Conservation (phyloP, 1,140 invertebrate genomes). For the Drosophila dunni region DNA sequence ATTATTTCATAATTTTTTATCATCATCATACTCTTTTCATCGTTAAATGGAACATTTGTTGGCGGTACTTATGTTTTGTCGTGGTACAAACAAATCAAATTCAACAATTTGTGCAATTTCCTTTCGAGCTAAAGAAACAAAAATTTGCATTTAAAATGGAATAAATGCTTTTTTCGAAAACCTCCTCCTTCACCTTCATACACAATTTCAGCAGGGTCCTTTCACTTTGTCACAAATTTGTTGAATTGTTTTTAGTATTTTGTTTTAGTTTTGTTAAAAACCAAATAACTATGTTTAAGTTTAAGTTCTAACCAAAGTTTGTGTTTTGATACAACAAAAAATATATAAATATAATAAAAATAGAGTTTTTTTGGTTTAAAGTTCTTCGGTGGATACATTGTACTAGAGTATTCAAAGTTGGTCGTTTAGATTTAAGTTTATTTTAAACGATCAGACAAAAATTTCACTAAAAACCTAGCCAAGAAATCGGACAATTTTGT, state of each 20-base stretch:
- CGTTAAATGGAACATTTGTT: slow-evolving; percentile 75
- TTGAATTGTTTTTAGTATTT: slow-evolving; percentile 30
- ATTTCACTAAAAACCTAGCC: too few relatives aligned
- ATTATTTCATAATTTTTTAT: slow-evolving; percentile 40
- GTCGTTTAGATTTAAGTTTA: not conserved
- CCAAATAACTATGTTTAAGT: slow-evolving; percentile 21
- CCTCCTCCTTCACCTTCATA: slow-evolving; percentile 30
- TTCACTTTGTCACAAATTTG: slow-evolving; percentile 40
- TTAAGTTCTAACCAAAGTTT: slow-evolving; percentile 25
- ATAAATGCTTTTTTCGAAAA: slow-evolving; percentile 75
- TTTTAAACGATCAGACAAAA: not conserved
- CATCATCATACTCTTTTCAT: slow-evolving; percentile 78
- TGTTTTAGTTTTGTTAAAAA: slow-evolving; percentile 20
- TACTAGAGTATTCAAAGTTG: not conserved
- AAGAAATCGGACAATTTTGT: too few relatives aligned
- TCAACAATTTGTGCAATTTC: slow-evolving; percentile 57
- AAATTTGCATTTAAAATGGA: slow-evolving; percentile 76
- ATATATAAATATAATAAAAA: slow-evolving; percentile 31
- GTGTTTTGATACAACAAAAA: slow-evolving; percentile 34
- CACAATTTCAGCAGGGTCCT: slow-evolving; percentile 23
- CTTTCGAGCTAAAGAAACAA: slow-evolving; percentile 38
- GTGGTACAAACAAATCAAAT: slow-evolving; percentile 50
- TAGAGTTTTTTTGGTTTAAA: slow-evolving; percentile 9
- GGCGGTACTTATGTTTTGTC: slow-evolving; percentile 65
- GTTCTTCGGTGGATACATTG: slow-evolving; percentile 4